Percentiles rank a stretch among this genome's conserved stretches.
Evolutionary conservation across 2,888 invertebrate genomes (phyloP).

Genomic region (Watsonalla cultraria): DNA sequence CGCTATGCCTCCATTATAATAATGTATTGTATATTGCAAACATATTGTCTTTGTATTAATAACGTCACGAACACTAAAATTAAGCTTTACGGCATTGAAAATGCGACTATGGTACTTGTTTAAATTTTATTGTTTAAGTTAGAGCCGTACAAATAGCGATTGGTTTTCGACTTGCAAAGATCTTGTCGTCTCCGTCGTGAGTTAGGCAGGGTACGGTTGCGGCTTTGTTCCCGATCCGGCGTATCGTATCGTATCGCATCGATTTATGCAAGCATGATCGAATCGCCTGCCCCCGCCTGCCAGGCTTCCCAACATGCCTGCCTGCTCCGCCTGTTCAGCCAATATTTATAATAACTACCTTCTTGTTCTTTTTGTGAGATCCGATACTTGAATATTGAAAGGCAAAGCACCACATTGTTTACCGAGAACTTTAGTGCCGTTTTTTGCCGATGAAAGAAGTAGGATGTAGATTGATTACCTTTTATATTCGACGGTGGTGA

Average conservation of each 20-base stretch:
- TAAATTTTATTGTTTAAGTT: background rate
- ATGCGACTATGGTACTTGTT: no score
- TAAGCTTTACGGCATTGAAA: background rate
- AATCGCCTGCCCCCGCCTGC: constrained; percentile 45
- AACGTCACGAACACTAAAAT: background rate
- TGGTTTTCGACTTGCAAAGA: background rate
- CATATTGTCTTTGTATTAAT: background rate
- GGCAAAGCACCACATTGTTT: background rate
- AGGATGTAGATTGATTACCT: no score
- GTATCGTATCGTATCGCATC: constrained; percentile 62
- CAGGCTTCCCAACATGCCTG: constrained; percentile 50
- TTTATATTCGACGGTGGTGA: no score
- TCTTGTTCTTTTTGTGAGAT: background rate
- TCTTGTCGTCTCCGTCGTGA: constrained; percentile 3
- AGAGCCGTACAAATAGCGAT: background rate
- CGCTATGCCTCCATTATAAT: background rate
- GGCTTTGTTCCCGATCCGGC: constrained; percentile 69
- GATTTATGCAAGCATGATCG: constrained; percentile 75
- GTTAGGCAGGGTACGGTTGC: constrained; percentile 41
- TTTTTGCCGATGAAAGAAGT: no score
- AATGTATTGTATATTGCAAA: background rate
- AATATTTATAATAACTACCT: constrained; percentile 24
- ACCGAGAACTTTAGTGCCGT: background rate
- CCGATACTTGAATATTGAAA: background rate
- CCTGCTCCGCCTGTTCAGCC: constrained; percentile 32